Evolutionary conservation across 2,888 invertebrate species (phyloP).

Genomic region (Xanthia icteritia): DNA sequence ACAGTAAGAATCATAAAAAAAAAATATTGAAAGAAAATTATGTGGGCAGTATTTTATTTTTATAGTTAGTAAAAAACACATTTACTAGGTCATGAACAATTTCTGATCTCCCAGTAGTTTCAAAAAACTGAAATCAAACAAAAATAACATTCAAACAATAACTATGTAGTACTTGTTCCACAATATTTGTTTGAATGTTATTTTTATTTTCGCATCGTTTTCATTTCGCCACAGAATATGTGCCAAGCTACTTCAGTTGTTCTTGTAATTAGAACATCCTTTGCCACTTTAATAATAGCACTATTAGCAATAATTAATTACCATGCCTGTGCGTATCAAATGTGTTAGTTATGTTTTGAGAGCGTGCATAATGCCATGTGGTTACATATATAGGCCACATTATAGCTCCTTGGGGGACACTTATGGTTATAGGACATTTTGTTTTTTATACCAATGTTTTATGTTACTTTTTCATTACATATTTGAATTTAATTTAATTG

Average conservation of each 20-base stretch:
- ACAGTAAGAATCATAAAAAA: no score
- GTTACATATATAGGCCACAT: not conserved
- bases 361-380: constrained; percentile 8
- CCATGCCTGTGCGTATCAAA: not conserved
- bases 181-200: not conserved
- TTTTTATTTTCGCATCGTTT: not conserved
- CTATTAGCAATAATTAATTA: constrained; percentile 38
- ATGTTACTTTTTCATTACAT: not conserved
- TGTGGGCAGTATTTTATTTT: not conserved
- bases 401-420: constrained; percentile 18
- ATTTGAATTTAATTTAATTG: not conserved
- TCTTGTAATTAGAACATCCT: constrained; percentile 27
- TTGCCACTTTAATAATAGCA: constrained; percentile 25
- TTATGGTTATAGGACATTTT: not conserved
- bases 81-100: no score
- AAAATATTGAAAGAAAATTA: no score
- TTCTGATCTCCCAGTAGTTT: not conserved
- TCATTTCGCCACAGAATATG: constrained; percentile 12
- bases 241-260: constrained; percentile 9
- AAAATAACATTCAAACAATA: not conserved
- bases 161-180: not conserved
- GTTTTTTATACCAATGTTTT: not conserved
- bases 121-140: no score
- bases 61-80: no score
- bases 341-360: not conserved